phyloP scores from a whole-genome alignment of 2,888 invertebrate species.

The Catocala sponsa region DNA sequence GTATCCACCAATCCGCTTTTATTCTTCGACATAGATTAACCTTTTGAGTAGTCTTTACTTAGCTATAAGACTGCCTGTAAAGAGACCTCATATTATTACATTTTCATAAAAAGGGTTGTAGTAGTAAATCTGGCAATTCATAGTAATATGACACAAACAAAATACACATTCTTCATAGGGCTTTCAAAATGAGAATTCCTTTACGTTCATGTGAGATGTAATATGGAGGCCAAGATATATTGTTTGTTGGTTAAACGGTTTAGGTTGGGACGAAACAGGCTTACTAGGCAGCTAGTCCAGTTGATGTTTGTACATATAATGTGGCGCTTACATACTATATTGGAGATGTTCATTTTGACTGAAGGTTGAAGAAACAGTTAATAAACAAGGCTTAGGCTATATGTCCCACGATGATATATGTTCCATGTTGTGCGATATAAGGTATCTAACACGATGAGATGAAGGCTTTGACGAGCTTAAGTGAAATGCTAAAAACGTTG shows the following conservation, averaged over 20 bases:
- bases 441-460: too few species aligned
- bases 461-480: too few species aligned
- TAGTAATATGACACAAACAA: slow-evolving; percentile 11
- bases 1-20: too few species aligned
- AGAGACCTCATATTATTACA: background rate
- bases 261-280: slow-evolving; percentile 24
- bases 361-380: too few species aligned
- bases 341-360: too few species aligned
- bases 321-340: background rate
- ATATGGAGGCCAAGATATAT: slow-evolving; percentile 24
- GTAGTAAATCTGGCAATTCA: background rate
- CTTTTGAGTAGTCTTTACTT: too few species aligned
- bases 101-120: background rate
- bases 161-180: slow-evolving; percentile 8
- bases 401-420: too few species aligned
- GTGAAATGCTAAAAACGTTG: too few species aligned
- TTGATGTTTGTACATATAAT: slow-evolving; percentile 4
- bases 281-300: slow-evolving; percentile 16
- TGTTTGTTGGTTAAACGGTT: slow-evolving; percentile 30
- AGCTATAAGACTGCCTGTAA: too few species aligned
- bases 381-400: too few species aligned
- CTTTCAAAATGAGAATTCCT: slow-evolving; percentile 26
- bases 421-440: too few species aligned
- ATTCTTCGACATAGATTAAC: too few species aligned
- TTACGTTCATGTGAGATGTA: slow-evolving; percentile 23